Percentiles rank a stretch among this genome's conserved stretches.
phyloP scores from a whole-genome alignment of 2,888 invertebrate species.

The Sminthurides aquaticus region DNA sequence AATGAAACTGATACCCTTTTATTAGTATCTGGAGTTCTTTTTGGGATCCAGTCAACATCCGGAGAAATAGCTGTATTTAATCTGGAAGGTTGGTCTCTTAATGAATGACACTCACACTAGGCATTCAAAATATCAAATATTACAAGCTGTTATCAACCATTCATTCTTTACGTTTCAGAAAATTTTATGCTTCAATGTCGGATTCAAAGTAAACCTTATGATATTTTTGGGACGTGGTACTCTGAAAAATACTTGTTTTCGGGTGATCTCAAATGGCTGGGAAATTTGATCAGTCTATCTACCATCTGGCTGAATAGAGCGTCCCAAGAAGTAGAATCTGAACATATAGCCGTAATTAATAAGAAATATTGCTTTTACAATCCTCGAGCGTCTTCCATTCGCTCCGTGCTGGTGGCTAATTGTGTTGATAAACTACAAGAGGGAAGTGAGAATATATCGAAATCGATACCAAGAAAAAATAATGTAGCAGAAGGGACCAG shows the following conservation, averaged over 20 bases:
- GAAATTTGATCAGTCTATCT: slow-evolving; percentile 64
- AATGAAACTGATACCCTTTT: slow-evolving; percentile 71
- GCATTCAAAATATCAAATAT: no score
- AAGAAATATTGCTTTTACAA: slow-evolving; percentile 66
- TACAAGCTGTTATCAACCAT: no score
- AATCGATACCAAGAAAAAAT: no score
- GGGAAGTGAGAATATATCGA: neutral
- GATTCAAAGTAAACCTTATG: slow-evolving; percentile 74
- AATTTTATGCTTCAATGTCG: slow-evolving; percentile 56
- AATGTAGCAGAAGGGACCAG: no score
- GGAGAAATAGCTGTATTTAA: slow-evolving; percentile 84
- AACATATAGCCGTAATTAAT: slow-evolving; percentile 68
- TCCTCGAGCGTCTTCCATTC: slow-evolving; percentile 68
- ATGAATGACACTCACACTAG: no score
- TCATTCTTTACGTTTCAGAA: slow-evolving; percentile 50
- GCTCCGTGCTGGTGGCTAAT: slow-evolving; percentile 68
- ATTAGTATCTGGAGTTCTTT: slow-evolving; percentile 75
- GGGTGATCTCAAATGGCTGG: slow-evolving; percentile 72
- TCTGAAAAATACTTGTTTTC: slow-evolving; percentile 71
- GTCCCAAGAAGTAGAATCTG: slow-evolving; percentile 68
- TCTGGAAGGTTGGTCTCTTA: slow-evolving; percentile 49
- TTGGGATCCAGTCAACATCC: slow-evolving; percentile 68
- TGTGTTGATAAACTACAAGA: slow-evolving; percentile 50
- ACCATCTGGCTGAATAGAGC: slow-evolving; percentile 75
- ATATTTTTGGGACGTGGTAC: slow-evolving; percentile 82